Evolutionary conservation across 2,113 vertebrate species (phyloP), one percentile per base, ranked within the genome.

Genomic region (Actenoides lindsayi): DNA sequence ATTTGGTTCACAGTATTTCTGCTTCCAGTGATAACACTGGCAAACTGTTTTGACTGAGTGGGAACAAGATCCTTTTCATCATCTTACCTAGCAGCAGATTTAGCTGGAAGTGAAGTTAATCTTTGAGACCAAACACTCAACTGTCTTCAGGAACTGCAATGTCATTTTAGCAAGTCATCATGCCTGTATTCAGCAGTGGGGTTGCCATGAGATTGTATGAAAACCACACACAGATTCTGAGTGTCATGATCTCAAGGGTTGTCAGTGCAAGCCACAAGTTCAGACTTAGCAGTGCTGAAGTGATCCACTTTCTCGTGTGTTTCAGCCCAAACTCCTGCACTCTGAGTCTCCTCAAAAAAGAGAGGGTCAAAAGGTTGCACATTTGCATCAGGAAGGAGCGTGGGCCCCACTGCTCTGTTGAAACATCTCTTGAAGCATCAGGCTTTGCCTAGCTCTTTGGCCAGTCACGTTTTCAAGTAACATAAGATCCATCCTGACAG

Each of bases 331-430:
- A n/a, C 7, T 89, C 27, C 11, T 2, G 1, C 11, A 12, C 9
- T 39, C 44, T 30, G 42, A 56, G 1, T 10, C 25, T 5, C 50
- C 50, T 74, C 42, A 21, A n/a, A 59, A 44, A 64, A 41, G 10
- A 39, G 10, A 10, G 83, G 25, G 39, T 5, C 2, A 51, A 41
- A 81, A 25, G 15, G 18, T 13, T 2, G 1, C 5, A 15, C 1
- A 3, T 41, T 64, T 64, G 24, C 25, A 39, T 3, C 2, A 17
- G 33, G 11, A 27, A 78, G 41, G 11, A 79, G 9, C 42, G 17
- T 18, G 42, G 42, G 51, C 78, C 14, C 53, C 19, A 46, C 9
- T 2, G 2, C 23, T 64, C 15, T 53, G 5, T 20, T 56, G 17
- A 82, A 91, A 81, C 2, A 21, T 44, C 19, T 63, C 87, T 31